Base-by-base conservation (phyloP, 1,140 invertebrate genomes). In the Antheraea mylitta region DNA sequence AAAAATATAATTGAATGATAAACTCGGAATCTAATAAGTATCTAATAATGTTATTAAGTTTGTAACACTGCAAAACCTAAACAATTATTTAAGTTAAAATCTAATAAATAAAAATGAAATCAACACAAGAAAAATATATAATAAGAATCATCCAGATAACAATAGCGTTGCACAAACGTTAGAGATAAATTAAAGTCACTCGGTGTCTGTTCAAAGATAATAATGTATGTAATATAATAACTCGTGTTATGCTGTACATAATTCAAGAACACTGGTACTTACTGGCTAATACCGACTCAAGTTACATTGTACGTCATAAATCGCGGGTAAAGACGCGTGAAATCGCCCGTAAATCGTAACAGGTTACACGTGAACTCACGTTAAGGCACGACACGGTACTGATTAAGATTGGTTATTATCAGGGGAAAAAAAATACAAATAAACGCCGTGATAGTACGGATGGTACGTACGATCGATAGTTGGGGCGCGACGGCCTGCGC, bases 321-420 rank as follows among this genome's bases (percentile, higher is more conserved):
- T 16, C 0, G 16, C 16, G 45, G 22, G 22, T 53, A 53, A 53
- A 53, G 2, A 16, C 45, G 45, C 45, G 45, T 53, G 13, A 16
- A 53, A 53, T 53, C 45, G 16, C 45, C 10, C 13, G 16, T 16
- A 53, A 53, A 16, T 16, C 13, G 5, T 16, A 2, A 53, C 45
- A 6, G 5, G 45, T 19, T 13, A 22, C 18, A 58, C 64, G 64
- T 66, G 18, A 58, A 18, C 16, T 58, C 64, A 48, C 64, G 64
- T 58, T 53, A 58, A 48, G 18, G 64, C 13, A 18, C 64, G 45
- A 58, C 18, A 10, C 22, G 36, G 18, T 58, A 66, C 64, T 66
- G 64, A 66, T 66, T 66, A 66, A 48, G 53, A 30, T 30, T 18
- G 7, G 18, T 13, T 66, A 58, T 58, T 66, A 66, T 66, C 64